These are phyloP conservation scores for Dipodomys spectabilis DNA, from an alignment of 2,113 vertebrate genomes.

Conservation along the genomic window DNA sequence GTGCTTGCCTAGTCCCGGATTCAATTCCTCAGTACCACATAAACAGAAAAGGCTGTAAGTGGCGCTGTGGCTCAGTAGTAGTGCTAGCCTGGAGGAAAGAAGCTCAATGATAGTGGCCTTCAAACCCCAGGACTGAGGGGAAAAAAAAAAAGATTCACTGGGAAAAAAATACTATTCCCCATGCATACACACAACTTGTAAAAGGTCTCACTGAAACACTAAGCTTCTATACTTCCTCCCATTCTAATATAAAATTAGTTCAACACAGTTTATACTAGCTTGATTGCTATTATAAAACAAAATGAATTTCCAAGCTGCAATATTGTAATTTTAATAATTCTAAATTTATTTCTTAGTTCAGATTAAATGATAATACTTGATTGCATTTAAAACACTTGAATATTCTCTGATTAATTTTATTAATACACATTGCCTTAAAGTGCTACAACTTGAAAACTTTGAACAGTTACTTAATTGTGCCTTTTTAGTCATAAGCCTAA, in stretches of 20 bases:
- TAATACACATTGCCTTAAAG: not conserved
- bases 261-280: not conserved
- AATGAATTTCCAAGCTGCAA: not conserved
- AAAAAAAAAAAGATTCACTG: not conserved
- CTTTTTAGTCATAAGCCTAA: conserved; percentile 31
- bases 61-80: too few species aligned
- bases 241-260: conserved; percentile 20
- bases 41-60: too few species aligned
- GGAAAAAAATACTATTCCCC: not conserved
- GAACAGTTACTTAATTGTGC: not conserved
- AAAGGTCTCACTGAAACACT: not conserved
- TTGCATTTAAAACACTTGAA: conserved; percentile 46
- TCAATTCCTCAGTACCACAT: too few species aligned
- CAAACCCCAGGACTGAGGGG: too few species aligned
- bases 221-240: not conserved
- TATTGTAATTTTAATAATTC: not conserved
- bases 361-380: not conserved
- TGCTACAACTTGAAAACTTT: conserved; percentile 6
- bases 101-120: too few species aligned
- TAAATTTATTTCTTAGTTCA: not conserved
- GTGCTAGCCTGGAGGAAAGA: too few species aligned
- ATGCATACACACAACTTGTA: not conserved
- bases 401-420: not conserved
- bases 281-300: conserved; percentile 18
- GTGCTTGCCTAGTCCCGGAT: too few species aligned